Percentiles rank a stretch among this genome's conserved stretches.
These are phyloP conservation scores for Actinopyga echinites DNA, from an alignment of 53 echinoderm and acorn worm species.

Conservation along the genomic window DNA sequence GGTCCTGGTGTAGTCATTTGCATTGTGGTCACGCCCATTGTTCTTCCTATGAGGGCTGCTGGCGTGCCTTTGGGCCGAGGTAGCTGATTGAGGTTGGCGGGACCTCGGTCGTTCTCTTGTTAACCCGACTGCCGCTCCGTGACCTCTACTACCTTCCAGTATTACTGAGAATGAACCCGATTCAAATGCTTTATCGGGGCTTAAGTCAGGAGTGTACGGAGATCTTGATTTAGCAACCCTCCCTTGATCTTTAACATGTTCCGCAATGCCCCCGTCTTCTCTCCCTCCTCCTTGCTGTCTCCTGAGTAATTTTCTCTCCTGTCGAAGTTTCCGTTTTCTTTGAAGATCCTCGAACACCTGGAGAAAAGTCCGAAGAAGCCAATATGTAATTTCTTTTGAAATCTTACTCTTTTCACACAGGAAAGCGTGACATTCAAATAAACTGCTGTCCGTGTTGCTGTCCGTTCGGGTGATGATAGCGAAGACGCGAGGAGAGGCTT, in stretches of 20 bases:
- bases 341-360: slow-evolving; percentile 75
- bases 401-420: slow-evolving; percentile 79
- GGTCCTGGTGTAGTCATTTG: background rate
- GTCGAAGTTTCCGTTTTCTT: slow-evolving; percentile 58
- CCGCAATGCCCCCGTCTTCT: background rate
- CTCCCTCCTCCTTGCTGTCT: slow-evolving; percentile 19
- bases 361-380: slow-evolving; percentile 90
- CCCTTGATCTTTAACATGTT: slow-evolving; percentile 9
- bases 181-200: slow-evolving; percentile 57
- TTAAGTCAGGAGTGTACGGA: background rate
- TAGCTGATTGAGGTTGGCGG: background rate
- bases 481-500: slow-evolving; percentile 87
- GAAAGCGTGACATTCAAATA: slow-evolving; percentile 96
- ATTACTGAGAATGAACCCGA: slow-evolving; percentile 77
- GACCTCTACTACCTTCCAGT: slow-evolving; percentile 73
- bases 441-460: slow-evolving; percentile 78
- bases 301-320: slow-evolving; percentile 73
- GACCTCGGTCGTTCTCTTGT: slow-evolving; percentile 46
- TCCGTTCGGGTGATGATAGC: slow-evolving; percentile 94
- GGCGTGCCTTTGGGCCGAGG: background rate
- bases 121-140: slow-evolving; percentile 81
- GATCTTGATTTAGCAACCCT: background rate
- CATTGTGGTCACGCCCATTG: background rate
- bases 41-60: background rate
- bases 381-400: slow-evolving; percentile 89